phyloP scores from a whole-genome alignment of 2,113 vertebrate genomes.

The Gasterosteus nipponicus region DNA sequence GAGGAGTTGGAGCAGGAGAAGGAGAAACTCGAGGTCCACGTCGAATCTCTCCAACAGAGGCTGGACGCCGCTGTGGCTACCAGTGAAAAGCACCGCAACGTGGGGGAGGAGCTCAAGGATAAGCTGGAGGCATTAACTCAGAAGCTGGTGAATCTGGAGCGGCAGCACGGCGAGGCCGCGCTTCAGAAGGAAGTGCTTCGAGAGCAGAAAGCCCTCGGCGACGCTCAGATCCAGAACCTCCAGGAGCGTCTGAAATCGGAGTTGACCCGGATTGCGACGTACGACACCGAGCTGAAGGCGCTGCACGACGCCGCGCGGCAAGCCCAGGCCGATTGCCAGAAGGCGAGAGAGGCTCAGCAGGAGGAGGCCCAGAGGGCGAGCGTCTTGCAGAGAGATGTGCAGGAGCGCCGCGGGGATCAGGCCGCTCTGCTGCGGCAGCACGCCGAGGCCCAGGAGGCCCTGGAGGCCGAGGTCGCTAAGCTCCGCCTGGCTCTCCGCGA shows the following conservation, averaged over 20 bases:
- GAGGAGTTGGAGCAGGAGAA: slow-evolving; percentile 77
- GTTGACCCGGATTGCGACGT: slow-evolving; percentile 73
- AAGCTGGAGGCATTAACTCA: slow-evolving; percentile 75
- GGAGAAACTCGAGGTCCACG: slow-evolving; percentile 76
- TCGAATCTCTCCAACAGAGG: slow-evolving; percentile 80
- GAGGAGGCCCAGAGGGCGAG: slow-evolving; percentile 72
- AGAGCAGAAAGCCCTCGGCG: slow-evolving; percentile 72
- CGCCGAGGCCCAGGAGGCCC: slow-evolving; percentile 66
- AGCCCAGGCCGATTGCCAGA: slow-evolving; percentile 80
- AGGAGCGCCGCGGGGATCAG: slow-evolving; percentile 63
- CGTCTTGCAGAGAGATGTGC: slow-evolving; percentile 81
- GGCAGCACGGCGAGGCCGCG: slow-evolving; percentile 68
- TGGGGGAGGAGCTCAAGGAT: slow-evolving; percentile 73
- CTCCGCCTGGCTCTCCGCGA: slow-evolving; percentile 76
- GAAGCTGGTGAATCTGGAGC: slow-evolving; percentile 78
- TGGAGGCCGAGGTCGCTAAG: slow-evolving; percentile 77
- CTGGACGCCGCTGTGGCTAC: slow-evolving; percentile 77
- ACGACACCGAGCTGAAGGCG: slow-evolving; percentile 81
- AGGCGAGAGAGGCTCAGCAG: slow-evolving; percentile 64
- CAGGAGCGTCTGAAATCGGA: slow-evolving; percentile 78
- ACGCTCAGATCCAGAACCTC: slow-evolving; percentile 71
- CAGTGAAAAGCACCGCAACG: slow-evolving; percentile 76
- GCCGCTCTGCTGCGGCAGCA: slow-evolving; percentile 78
- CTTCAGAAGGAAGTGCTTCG: slow-evolving; percentile 72
- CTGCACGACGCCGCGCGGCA: slow-evolving; percentile 78